These are phyloP conservation scores for Petromus typicus DNA, from an alignment of 2,113 vertebrate species.

Conservation along the genomic window DNA sequence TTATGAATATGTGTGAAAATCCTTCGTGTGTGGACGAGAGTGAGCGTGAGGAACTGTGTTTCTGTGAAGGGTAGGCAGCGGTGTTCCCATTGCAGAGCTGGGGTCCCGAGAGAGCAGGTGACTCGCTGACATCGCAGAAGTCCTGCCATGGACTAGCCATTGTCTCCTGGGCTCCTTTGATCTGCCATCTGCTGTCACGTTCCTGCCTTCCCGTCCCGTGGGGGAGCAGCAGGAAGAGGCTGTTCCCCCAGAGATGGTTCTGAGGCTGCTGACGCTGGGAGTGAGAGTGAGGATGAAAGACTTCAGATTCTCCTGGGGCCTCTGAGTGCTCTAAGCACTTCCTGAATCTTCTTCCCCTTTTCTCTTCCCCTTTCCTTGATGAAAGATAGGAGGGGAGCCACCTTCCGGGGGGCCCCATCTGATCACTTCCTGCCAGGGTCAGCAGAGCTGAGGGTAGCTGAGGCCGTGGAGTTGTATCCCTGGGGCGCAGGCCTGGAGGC, in stretches of 20 bases:
- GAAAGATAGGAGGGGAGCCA: neutral
- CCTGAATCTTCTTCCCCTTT: neutral
- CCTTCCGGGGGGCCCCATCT: neutral
- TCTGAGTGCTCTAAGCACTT: neutral
- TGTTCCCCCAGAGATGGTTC: neutral
- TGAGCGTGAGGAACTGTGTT: neutral
- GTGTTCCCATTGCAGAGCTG: neutral
- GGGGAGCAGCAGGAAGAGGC: neutral
- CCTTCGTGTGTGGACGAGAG: neutral
- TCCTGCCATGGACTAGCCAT: neutral
- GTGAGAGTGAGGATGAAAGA: neutral
- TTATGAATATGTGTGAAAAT: neutral
- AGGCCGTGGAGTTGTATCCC: neutral
- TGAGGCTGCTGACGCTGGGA: neutral
- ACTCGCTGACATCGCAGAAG: neutral
- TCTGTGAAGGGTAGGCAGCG: neutral
- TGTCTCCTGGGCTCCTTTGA: neutral
- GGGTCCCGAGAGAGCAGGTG: fast-evolving
- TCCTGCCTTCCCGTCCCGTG: neutral
- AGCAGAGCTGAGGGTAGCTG: neutral
- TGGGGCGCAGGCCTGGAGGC: neutral
- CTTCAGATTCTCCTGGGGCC: neutral
- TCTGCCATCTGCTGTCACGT: neutral
- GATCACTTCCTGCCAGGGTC: neutral
- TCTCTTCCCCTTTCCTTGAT: neutral